Percentiles rank a stretch among this genome's conserved stretches.
phyloP scores from a whole-genome alignment of 2,113 vertebrate genomes.

The Chamaea fasciata region DNA sequence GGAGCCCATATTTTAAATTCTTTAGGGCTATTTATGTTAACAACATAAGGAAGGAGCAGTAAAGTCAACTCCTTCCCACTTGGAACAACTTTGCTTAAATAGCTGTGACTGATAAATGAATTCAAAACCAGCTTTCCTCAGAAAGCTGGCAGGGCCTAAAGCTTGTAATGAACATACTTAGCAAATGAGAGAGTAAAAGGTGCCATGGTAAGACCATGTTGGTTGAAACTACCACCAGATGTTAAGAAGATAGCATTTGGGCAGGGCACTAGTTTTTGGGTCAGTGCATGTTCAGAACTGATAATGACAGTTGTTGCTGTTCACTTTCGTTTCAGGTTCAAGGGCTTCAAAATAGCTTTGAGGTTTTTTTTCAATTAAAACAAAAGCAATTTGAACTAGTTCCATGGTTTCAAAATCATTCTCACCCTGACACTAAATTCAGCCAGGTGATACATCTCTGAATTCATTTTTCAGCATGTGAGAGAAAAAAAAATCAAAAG shows the following conservation, averaged over 20 bases:
- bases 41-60: not conserved
- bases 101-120: not conserved
- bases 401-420: not conserved
- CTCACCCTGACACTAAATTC: not conserved
- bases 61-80: not conserved
- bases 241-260: not conserved
- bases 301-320: not conserved
- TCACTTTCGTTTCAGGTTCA: not conserved
- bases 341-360: not conserved
- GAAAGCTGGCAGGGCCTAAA: not conserved
- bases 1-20: not conserved
- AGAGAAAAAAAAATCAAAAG: not conserved
- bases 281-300: not conserved
- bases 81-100: not conserved
- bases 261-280: accelerated
- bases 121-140: not conserved
- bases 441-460: not conserved
- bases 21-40: not conserved
- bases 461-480: not conserved
- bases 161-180: not conserved
- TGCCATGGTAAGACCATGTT: not conserved
- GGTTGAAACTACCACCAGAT: not conserved
- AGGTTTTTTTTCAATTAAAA: not conserved
- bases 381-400: not conserved
- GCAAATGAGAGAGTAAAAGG: not conserved